Base-by-base conservation (phyloP, 1,140 invertebrate species). In the Monomorium pharaonis region DNA sequence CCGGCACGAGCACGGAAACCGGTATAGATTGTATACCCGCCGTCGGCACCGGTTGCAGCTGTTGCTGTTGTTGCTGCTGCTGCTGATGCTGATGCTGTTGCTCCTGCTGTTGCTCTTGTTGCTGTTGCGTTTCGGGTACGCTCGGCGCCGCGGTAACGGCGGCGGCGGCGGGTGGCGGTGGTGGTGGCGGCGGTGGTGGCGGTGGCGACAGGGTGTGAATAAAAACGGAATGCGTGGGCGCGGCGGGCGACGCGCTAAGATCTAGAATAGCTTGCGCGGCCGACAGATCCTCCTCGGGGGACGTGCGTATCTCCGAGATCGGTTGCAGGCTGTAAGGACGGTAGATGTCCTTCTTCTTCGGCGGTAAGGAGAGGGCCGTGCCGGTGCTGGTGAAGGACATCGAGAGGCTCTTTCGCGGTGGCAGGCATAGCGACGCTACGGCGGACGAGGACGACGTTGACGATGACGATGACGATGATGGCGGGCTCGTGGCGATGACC, bases 311-410 rank as follows among this genome's bases (percentile, higher is more conserved):
- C 87, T 96, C 94, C 2, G 90, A 90, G 92, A 94, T 94, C 95
- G 97, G 92, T 97, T 97, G 97, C 60, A 98, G 95, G 72, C 97
- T 98, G 93, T 98, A 98, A 0, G 98, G 98, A 67, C 98, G 95
- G 93, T 98, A 98, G 85, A 98, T 98, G 93, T 98, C 98, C 94
- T 98, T 98, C 94, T 98, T 98, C 93, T 98, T 98, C 0, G 98
- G 98, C 47, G 98, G 97, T 85, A 98, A 93, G 69, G 97, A 98
- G 0, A 98, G 94, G 16, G 97, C 96, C 5, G 97, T 97, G 5
- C 97, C 97, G 3, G 97, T 98, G 93, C 97, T 98, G 27, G 97
- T 98, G 93, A 97, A 98, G 92, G 97, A 98, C 97, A 98, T 97
- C 6, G 97, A 96, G 37, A 97, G 94, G 44, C 97, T 97, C 92